Evolutionary conservation across 1,140 invertebrate genomes (phyloP).

Genomic region (Drosophila oshimai): DNA sequence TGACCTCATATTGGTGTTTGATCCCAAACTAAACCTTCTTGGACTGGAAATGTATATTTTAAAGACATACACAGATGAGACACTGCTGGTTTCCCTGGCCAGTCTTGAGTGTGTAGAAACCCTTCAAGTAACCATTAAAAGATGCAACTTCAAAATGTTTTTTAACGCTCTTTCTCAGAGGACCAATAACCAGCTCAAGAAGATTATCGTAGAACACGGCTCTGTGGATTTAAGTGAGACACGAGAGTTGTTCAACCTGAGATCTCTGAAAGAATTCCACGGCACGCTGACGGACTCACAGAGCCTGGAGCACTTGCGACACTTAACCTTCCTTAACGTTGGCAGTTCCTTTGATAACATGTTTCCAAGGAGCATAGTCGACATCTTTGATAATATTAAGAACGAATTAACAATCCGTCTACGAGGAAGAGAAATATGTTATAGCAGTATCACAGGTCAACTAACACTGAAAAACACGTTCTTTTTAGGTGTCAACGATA

Average conservation of each 20-base stretch:
- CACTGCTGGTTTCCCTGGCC: neutral
- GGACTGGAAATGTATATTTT: neutral
- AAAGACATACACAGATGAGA: neutral
- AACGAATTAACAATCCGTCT: neutral
- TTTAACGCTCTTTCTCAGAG: neutral
- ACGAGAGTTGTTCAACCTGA: neutral
- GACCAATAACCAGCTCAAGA: neutral
- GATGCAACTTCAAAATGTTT: neutral
- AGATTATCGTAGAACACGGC: neutral
- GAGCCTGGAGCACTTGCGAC: neutral
- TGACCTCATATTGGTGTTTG: neutral
- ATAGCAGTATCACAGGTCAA: neutral
- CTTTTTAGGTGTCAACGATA: neutral
- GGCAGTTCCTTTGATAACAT: neutral
- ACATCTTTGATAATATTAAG: neutral
- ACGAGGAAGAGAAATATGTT: neutral
- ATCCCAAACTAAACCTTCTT: neutral
- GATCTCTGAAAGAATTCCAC: neutral
- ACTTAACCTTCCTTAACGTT: neutral
- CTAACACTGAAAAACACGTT: neutral
- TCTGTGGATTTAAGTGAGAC: neutral
- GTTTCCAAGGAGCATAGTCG: neutral
- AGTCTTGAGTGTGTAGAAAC: neutral
- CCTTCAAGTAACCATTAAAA: neutral
- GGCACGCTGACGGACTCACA: neutral